phyloP scores from a whole-genome alignment of 2,888 invertebrate species.

The Eupithecia inturbata region DNA sequence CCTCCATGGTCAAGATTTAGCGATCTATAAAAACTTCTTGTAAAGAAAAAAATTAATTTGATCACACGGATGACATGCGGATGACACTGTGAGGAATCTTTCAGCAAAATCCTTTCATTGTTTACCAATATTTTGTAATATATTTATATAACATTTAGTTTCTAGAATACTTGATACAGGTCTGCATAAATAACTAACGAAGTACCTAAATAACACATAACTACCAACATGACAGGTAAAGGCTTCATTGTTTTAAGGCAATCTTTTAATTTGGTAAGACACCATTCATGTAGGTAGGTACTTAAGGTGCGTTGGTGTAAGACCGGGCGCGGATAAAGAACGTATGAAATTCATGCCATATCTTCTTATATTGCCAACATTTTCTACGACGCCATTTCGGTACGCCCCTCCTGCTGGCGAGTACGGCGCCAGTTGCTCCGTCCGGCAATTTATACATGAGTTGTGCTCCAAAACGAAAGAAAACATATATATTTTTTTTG shows the following conservation, averaged over 20 bases:
- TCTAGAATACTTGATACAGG: conserved; percentile 19
- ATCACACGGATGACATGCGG: neutral
- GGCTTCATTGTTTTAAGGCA: neutral
- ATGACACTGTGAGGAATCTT: neutral
- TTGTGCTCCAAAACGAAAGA: too few relatives aligned
- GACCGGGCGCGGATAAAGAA: too few relatives aligned
- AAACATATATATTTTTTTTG: too few relatives aligned
- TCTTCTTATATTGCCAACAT: too few relatives aligned
- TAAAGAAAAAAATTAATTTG: neutral
- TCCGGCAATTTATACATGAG: too few relatives aligned
- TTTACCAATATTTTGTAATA: conserved; percentile 54
- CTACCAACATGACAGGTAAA: conserved; percentile 38
- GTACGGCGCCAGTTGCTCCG: too few relatives aligned
- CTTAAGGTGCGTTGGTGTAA: too few relatives aligned
- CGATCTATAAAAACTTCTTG: neutral
- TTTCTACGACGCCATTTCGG: too few relatives aligned
- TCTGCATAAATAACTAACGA: neutral
- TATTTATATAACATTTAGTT: conserved; percentile 45
- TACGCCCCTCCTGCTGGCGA: too few relatives aligned
- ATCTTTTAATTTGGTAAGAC: neutral
- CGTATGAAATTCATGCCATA: too few relatives aligned
- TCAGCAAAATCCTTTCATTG: conserved; percentile 43
- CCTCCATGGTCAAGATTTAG: neutral
- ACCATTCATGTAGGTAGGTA: neutral
- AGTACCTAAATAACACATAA: conserved; percentile 8